Evolutionary conservation across 2,797 vertebrate species (phyloP), one percentile per base, ranked within the genome.

Genomic region (Periophthalmus magnuspinnatus): DNA sequence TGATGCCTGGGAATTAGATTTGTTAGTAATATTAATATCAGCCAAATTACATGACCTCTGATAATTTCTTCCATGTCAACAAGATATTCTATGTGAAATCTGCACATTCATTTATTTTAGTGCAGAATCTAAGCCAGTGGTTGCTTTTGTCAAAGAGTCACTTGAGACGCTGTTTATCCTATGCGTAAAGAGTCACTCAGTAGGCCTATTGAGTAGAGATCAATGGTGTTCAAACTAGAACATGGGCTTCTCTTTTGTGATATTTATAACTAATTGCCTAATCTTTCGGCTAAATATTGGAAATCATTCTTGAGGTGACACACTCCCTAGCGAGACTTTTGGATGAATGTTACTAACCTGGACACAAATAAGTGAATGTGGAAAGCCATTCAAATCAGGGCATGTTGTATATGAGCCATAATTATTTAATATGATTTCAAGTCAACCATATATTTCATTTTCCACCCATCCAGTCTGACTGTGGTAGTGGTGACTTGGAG

Each of bases 381-480:
- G 55, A 57, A 57, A 57, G 6, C 9, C 55, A 47, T 60, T 67
- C 70, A 72, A 0, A 8, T 72, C n/a, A 55, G 28, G 60, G 67
- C 45, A 56, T 41, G 9, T 11, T 8, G 52, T 71, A 50, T 65
- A 1, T 52, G 64, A 57, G 55, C 56, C 45, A 41, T 72, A 14
- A 50, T 50, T 52, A 64, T 55, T 77, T 41, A 21, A 6, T 11
- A 5, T 68, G 71, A 72, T 69, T 56, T 36, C 17, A 52, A 21
- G 71, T 85, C 87, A 95, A 78, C 92, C 93, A 72, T 95, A 95
- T 79, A 95, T 95, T 81, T 95, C 93, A 65, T 95, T 95, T 69
- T 95, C 92, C 68, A 98, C 97, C 97, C 97, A 99, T 54, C 94
- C 92, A 0, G 93, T 91, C 67, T 95, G 95, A 65, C 72, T 38